Base-by-base conservation (phyloP, 2,888 invertebrate genomes). In the Rotaria magnacalcarata region DNA sequence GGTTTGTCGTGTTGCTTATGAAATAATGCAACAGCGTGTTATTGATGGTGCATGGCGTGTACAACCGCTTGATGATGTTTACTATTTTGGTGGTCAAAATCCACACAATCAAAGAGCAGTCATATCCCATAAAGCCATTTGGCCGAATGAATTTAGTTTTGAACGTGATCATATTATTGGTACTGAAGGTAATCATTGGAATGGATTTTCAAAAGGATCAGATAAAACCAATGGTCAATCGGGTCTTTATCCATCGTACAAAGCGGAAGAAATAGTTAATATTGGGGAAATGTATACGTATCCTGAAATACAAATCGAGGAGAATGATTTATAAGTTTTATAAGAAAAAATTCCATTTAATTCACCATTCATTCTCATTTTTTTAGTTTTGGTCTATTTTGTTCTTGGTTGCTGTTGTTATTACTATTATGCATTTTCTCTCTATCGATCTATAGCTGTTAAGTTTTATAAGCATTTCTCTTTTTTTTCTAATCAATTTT, bases 1-100 rank as follows among this genome's bases (percentile, higher is more conserved):
- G 95, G 96, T 96, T 34, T 99, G 98, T 88, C 94, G 98, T n/a
- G 94, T 97, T 58, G 98, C 97, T 0, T 99, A 97, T 91, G 98
- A 99, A 92, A 93, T 96, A 89, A 96, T 98, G 96, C 98, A 99
- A 91, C 94, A 93, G 8, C 43, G 74, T 21, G 74, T 84, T 27
- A 21, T 85, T 0, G 94, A 94, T 89, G 94, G 93, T 0, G 92
- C 93, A 1, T 90, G 93, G 88, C 93, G 94, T 86, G 97, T 96
- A 92, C 94, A 94, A 89, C 97, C 98, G 0, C 92, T 99, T 87
- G 99, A 99, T 92, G 98, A 99, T 90, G 95, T 98, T 89, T 99
- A 97, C 91, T 99, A 99, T 92, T 99, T 95, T 91, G 98, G 98
- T 27, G 99, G 99, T 0, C 97, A 97, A 92, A 95, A 94, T 92